Evolutionary conservation across 2,888 invertebrate genomes (phyloP), one percentile per base, ranked within the genome.

Genomic region (Dryobotodes eremita): DNA sequence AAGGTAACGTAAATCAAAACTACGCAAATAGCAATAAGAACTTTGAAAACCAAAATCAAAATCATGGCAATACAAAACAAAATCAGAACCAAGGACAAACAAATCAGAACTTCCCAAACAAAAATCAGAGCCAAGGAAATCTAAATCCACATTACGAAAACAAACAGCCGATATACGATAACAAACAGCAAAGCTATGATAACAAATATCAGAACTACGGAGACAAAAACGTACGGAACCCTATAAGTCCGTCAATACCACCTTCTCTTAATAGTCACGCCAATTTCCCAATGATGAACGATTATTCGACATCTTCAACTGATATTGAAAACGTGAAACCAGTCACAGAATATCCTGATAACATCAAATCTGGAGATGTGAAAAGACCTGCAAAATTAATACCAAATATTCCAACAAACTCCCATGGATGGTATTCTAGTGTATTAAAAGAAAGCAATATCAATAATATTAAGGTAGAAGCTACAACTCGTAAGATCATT

Each of bases 361-460:
- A 93, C 23, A 83, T 89, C 23, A 92, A 93, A 79, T 79, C 86
- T 57, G 87, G 73, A 74, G 94, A 94, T 65, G 90, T 92, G 55
- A 94, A 93, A 68, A 93, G 94, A 85, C 95, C 95, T 6, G 91
- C 94, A 7, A 96, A 96, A 86, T 85, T 94, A n/a, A 95, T 94
- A 84, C 95, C 95, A 66, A 95, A 95, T 84, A 91, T 94, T 79
- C 93, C 95, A 62, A 96, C 95, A 0, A 97, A 97, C 79, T 96
- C 97, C 31, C 97, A 97, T 86, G 96, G 97, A 48, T 97, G 97
- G 97, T 96, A 96, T 89, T 95, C 96, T 3, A 96, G 95, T 85
- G 89, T 94, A 13, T 66, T 92, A 7, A 94, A 95, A 86, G 95
- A 95, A 85, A 94, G 94, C 77, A 94, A 94, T 76, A 91, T 96